phyloP scores from a whole-genome alignment of 2,888 invertebrate species.

The Spatulosminthurus flaviceps region DNA sequence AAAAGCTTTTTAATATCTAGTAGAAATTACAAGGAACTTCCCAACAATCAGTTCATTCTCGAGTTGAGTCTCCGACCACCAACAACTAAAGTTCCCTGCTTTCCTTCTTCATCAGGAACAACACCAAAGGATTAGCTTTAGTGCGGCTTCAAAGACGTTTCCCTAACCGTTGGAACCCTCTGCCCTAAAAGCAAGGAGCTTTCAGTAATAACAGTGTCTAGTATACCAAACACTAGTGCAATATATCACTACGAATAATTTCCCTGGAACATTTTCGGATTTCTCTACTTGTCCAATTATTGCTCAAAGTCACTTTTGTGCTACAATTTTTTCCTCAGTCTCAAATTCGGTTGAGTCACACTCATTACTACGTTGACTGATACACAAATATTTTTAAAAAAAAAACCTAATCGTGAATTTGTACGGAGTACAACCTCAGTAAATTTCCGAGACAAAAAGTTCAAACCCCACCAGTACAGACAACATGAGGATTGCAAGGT shows the following conservation, averaged over 20 bases:
- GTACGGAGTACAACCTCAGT: not conserved
- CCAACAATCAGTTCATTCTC: slow-evolving; percentile 47
- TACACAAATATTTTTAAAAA: slow-evolving; percentile 21
- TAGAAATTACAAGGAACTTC: slow-evolving; percentile 33
- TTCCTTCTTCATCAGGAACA: not conserved
- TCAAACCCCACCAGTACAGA: not conserved
- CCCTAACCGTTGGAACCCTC: not conserved
- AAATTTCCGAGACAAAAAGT: slow-evolving; percentile 22
- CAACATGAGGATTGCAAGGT: slow-evolving; percentile 47
- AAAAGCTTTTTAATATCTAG: not conserved
- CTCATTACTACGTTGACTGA: not conserved
- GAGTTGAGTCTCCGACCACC: slow-evolving; percentile 16
- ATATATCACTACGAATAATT: not conserved
- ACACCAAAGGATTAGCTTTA: not conserved
- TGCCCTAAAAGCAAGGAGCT: slow-evolving; percentile 18
- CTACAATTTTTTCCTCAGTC: slow-evolving; percentile 3
- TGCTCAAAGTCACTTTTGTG: not conserved
- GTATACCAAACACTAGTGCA: not conserved
- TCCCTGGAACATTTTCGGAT: no score
- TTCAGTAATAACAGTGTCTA: not conserved
- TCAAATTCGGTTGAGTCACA: slow-evolving; percentile 3
- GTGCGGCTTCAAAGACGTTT: not conserved
- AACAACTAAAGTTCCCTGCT: not conserved
- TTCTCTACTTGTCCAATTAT: no score
- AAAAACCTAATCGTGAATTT: slow-evolving; percentile 19